A percentile compares a stretch with the other conserved stretches of the same genome.
Evolutionary conservation across 2,797 vertebrate species (phyloP).

Genomic region (Myoxocephalus aenaeus): DNA sequence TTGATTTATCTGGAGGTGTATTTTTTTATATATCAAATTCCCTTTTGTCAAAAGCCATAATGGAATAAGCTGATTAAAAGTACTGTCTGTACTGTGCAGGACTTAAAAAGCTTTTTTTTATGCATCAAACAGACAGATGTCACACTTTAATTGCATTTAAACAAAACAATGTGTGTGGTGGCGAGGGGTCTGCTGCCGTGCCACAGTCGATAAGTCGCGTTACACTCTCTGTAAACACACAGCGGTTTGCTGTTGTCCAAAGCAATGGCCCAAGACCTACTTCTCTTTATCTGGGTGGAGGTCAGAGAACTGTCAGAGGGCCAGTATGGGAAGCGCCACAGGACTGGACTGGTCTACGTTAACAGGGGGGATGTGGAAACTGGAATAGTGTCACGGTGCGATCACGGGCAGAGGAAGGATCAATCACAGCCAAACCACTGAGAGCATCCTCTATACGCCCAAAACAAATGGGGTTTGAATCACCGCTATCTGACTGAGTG

Average conservation of each 20-base stretch:
- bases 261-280: constrained; percentile 30
- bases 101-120: too few species aligned
- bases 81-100: too few species aligned
- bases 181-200: not conserved
- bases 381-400: constrained; percentile 73
- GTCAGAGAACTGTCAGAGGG: constrained; percentile 64
- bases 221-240: constrained; percentile 35
- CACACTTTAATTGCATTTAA: not conserved
- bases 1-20: constrained; percentile 35
- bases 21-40: not conserved
- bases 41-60: not conserved
- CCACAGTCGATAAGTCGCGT: constrained; percentile 14
- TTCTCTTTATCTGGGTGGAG: constrained; percentile 61
- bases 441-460: constrained; percentile 76
- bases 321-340: constrained; percentile 62
- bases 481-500: constrained; percentile 74
- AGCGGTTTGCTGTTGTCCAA: constrained; percentile 46
- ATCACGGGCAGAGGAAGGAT: constrained; percentile 74
- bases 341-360: constrained; percentile 56
- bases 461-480: constrained; percentile 78
- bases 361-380: constrained; percentile 74
- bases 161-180: not conserved
- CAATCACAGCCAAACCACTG: constrained; percentile 81
- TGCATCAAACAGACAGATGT: not conserved
- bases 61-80: not conserved